phyloP scores from a whole-genome alignment of 2,113 vertebrate genomes.

The Tragulus kanchil region DNA sequence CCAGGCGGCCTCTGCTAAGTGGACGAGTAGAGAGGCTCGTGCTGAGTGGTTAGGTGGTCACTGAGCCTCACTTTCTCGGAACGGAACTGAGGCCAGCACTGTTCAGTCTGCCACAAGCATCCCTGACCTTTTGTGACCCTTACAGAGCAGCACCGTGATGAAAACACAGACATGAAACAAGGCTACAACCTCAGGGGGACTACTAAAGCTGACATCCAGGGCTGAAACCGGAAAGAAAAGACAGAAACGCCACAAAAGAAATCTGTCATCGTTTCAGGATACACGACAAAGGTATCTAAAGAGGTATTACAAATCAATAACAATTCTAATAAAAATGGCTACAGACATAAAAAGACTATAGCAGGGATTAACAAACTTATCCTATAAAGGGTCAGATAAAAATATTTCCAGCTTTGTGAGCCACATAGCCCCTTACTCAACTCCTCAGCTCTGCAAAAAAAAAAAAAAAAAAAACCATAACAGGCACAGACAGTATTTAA shows the following conservation, averaged over 20 bases:
- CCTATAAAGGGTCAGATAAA: not conserved
- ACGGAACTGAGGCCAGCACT: not conserved
- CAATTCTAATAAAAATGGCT: not conserved
- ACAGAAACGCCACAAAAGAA: not conserved
- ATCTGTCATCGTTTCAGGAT: not conserved
- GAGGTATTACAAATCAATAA: not conserved
- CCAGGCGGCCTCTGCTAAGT: not conserved
- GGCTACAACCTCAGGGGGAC: not conserved
- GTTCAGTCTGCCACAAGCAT: no score
- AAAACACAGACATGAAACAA: rapidly evolving
- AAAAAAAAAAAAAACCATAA: no score
- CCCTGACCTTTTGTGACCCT: not conserved
- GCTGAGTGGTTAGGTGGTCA: not conserved
- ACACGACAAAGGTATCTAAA: not conserved
- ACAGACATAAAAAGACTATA: not conserved
- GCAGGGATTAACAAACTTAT: not conserved
- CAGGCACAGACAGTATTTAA: not conserved
- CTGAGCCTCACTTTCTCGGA: not conserved
- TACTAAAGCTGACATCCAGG: not conserved
- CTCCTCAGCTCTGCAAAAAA: not conserved
- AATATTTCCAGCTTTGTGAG: not conserved
- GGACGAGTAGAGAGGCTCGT: not conserved
- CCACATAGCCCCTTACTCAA: not conserved
- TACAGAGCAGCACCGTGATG: rapidly evolving
- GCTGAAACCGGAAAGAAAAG: not conserved